Evolutionary conservation across 2,113 vertebrate genomes (phyloP).

Genomic region (Eublepharis macularius): DNA sequence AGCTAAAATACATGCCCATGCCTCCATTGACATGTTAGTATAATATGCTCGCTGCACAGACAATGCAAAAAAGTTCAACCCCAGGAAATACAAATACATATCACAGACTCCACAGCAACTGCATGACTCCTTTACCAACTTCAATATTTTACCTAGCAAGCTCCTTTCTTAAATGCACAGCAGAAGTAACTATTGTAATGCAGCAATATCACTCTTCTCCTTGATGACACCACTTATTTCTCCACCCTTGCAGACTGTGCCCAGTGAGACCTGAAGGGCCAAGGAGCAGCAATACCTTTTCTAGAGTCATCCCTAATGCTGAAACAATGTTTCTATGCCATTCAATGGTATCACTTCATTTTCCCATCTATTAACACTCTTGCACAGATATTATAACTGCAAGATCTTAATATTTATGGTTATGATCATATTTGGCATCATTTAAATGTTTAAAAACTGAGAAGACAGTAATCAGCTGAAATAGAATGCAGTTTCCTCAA

Average conservation of each 20-base stretch:
- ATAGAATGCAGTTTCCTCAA: conserved; percentile 1
- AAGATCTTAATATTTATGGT: neutral
- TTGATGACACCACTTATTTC: neutral
- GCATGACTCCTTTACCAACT: neutral
- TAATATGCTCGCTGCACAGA: neutral
- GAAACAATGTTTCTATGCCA: neutral
- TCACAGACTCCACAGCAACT: neutral
- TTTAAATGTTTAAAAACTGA: neutral
- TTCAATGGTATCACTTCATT: neutral
- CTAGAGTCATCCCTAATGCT: neutral
- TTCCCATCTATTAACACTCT: neutral
- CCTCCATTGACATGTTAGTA: neutral
- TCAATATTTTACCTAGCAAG: neutral
- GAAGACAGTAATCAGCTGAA: neutral
- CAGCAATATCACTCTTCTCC: neutral
- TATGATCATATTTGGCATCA: neutral
- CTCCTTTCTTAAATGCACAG: neutral
- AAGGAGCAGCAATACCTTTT: neutral
- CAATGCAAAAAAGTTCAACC: neutral
- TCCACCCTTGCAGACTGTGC: neutral
- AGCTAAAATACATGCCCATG: neutral
- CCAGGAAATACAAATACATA: neutral
- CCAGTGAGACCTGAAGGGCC: neutral
- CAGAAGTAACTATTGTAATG: neutral
- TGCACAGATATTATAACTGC: neutral